Conservation (phyloP, 2,888 invertebrate genomes). For the Temnothorax unifasciatus region DNA sequence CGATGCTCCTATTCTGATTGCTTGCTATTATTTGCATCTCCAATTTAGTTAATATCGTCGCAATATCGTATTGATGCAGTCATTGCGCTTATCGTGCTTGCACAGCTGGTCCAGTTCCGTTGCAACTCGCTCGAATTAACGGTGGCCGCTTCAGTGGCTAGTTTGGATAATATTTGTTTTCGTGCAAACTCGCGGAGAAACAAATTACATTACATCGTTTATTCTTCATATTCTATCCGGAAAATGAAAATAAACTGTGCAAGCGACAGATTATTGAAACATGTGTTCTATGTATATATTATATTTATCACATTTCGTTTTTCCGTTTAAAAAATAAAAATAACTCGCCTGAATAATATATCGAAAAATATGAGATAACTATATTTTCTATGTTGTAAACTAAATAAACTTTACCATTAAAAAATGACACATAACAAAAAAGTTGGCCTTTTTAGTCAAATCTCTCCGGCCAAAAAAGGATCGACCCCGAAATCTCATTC, state of each 20-base stretch:
- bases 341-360: neutral
- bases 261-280: neutral
- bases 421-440: neutral
- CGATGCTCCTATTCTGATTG: neutral
- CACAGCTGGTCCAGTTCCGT: slow-evolving; percentile 40
- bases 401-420: slow-evolving; percentile 7
- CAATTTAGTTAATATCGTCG: slow-evolving; percentile 21
- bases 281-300: too few relatives aligned
- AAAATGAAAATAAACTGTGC: slow-evolving; percentile 12
- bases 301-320: neutral
- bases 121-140: slow-evolving; percentile 38
- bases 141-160: neutral
- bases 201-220: slow-evolving; percentile 12
- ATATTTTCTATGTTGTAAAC: neutral
- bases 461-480: too few relatives aligned
- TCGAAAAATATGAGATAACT: neutral
- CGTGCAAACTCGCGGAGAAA: neutral
- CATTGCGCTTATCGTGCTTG: slow-evolving; percentile 43
- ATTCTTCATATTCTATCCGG: neutral
- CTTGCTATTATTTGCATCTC: slow-evolving; percentile 29
- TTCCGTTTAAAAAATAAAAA: neutral
- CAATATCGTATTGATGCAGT: slow-evolving; percentile 33
- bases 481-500: neutral
- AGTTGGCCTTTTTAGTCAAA: neutral
- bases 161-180: slow-evolving; percentile 15